A percentile compares a stretch with the other conserved stretches of the same genome.
Conservation (phyloP, 2,888 invertebrate species). For the Orchesella flavescens region DNA sequence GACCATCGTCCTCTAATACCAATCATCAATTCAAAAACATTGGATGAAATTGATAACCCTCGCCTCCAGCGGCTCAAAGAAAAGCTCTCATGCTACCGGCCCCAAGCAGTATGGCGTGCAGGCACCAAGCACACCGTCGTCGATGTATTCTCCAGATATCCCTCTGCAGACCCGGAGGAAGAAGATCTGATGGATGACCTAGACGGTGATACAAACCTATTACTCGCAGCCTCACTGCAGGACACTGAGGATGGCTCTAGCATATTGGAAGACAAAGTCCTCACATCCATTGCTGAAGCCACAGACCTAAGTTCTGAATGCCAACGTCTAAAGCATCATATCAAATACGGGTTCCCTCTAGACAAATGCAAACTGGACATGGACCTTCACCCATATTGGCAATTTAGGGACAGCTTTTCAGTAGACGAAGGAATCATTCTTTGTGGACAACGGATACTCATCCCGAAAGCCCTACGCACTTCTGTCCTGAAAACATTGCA, state of each 20-base stretch:
- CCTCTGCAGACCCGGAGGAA: neutral
- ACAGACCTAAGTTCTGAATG: neutral
- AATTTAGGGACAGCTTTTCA: neutral
- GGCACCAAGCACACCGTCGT: no score
- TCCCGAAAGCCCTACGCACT: no score
- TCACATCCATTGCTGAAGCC: no score
- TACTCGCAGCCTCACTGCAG: neutral
- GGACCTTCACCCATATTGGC: neutral
- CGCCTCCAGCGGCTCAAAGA: conserved; percentile 14
- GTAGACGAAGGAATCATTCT: neutral
- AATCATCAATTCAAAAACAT: conserved; percentile 8
- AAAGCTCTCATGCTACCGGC: neutral
- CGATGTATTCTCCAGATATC: no score
- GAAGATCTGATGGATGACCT: no score
- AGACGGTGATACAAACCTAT: neutral
- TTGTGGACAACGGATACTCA: neutral
- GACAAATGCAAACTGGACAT: neutral
- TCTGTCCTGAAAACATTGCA: no score
- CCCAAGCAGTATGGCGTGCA: conserved; percentile 7
- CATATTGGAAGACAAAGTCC: neutral
- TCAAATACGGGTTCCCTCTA: neutral
- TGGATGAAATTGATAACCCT: conserved; percentile 22
- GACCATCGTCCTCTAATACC: conserved; percentile 24
- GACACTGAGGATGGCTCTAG: no score
- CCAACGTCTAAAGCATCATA: neutral